These are phyloP conservation scores for Iselma pallidipennis DNA, from an alignment of 2,888 invertebrate species.

Conservation along the genomic window DNA sequence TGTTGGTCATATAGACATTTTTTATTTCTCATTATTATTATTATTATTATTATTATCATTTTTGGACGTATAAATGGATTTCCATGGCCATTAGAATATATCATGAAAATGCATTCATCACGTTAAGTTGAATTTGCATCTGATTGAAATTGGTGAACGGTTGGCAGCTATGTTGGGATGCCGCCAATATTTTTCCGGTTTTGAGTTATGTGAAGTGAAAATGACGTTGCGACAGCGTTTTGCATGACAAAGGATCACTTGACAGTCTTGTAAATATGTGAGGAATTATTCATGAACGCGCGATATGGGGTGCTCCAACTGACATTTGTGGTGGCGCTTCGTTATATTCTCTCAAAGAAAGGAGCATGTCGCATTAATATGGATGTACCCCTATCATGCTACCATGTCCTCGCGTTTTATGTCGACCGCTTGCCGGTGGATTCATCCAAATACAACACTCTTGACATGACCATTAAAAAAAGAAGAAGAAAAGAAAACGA, in stretches of 20 bases:
- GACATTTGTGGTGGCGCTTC: conserved; percentile 54
- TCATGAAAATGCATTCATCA: conserved; percentile 40
- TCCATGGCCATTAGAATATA: conserved; percentile 39
- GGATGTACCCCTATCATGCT: conserved; percentile 38
- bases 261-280: conserved; percentile 59
- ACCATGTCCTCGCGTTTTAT: conserved; percentile 15
- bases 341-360: conserved; percentile 54
- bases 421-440: conserved; percentile 5
- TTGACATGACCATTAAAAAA: background rate
- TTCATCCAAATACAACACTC: background rate
- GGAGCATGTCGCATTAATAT: conserved; percentile 51
- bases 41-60: conserved; percentile 11
- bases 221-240: conserved; percentile 58
- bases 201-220: conserved; percentile 54
- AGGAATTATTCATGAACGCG: conserved; percentile 58
- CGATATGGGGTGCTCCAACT: conserved; percentile 53
- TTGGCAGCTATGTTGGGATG: background rate
- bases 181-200: conserved; percentile 50
- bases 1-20: conserved; percentile 23
- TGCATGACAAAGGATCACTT: conserved; percentile 59
- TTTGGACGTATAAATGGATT: conserved; percentile 20
- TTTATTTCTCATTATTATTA: conserved; percentile 12
- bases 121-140: conserved; percentile 40
- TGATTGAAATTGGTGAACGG: conserved; percentile 31
- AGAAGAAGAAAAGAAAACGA: background rate